Evolutionary conservation across 1,140 invertebrate genomes (phyloP).

Genomic region (Trypoxylus dichotomus): DNA sequence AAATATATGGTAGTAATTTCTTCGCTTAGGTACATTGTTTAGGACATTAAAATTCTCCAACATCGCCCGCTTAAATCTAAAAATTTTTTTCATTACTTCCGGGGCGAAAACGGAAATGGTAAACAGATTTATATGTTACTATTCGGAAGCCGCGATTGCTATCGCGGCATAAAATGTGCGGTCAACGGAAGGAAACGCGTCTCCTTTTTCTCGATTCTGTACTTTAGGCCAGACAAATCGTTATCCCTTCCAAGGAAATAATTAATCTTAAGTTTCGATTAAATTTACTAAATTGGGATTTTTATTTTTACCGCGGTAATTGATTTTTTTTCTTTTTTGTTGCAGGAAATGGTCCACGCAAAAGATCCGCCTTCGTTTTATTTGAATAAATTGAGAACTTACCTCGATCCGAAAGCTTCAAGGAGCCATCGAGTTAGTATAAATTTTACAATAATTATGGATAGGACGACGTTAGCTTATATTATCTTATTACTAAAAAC

Average conservation of each 20-base stretch:
- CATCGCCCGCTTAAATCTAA: background rate
- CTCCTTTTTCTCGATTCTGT: background rate
- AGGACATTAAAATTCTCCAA: background rate
- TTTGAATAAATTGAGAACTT: constrained; percentile 88
- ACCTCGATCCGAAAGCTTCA: constrained; percentile 93
- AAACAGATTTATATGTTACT: constrained; percentile 2
- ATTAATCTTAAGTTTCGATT: too few species aligned
- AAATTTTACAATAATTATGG: background rate
- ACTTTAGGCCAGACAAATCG: background rate
- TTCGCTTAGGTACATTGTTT: background rate
- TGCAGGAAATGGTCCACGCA: constrained; percentile 92
- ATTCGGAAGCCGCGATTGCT: background rate
- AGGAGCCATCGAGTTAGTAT: constrained; percentile 88
- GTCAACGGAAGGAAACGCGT: background rate
- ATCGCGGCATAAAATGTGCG: background rate
- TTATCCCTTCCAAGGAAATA: too few species aligned
- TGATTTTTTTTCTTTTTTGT: constrained; percentile 42
- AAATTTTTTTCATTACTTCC: background rate
- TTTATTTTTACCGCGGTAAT: background rate
- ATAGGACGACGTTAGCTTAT: too few species aligned
- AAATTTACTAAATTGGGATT: too few species aligned
- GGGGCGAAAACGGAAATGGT: background rate
- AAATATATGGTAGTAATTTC: too few species aligned
- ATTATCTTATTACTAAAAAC: too few species aligned
- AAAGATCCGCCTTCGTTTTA: constrained; percentile 96